Percentiles rank a stretch among this genome's conserved stretches.
These are phyloP conservation scores for Poeciliopsis prolifica DNA, from an alignment of 2,113 vertebrate species.

Conservation along the genomic window DNA sequence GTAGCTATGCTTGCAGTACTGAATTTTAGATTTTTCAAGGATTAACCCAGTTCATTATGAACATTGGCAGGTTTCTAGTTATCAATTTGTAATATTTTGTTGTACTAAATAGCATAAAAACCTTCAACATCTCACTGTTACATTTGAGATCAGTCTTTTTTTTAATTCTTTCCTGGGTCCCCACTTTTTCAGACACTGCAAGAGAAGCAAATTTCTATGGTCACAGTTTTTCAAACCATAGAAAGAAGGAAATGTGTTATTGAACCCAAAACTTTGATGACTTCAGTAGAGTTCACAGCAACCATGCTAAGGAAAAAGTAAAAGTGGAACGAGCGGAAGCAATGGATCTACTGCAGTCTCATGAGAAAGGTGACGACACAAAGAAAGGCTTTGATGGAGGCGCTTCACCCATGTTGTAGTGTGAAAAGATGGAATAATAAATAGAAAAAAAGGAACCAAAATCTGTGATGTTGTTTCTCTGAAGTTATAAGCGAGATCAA, in stretches of 20 bases:
- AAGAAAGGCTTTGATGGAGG: slow-evolving; percentile 46
- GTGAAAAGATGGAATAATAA: slow-evolving; percentile 22
- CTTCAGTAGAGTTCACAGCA: slow-evolving; percentile 35
- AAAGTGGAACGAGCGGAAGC: slow-evolving; percentile 30
- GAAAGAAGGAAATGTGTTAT: slow-evolving; percentile 40
- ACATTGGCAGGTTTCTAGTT: slow-evolving; percentile 2
- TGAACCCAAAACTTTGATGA: slow-evolving; percentile 45
- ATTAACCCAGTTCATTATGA: background rate
- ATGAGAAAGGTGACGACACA: slow-evolving; percentile 28
- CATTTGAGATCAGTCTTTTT: slow-evolving; percentile 17
- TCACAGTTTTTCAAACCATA: slow-evolving; percentile 41
- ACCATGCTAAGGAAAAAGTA: slow-evolving; percentile 9
- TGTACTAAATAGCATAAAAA: slow-evolving; percentile 9
- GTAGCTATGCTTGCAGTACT: background rate
- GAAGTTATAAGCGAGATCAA: slow-evolving; percentile 20
- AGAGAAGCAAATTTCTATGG: slow-evolving; percentile 44
- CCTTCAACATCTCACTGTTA: slow-evolving; percentile 8
- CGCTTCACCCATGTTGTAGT: slow-evolving; percentile 27
- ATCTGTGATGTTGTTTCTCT: slow-evolving; percentile 1
- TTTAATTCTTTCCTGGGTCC: slow-evolving; percentile 19
- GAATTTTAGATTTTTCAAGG: slow-evolving; percentile 3
- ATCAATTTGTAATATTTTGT: slow-evolving; percentile 22
- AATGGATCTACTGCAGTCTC: slow-evolving; percentile 37
- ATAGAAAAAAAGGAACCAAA: background rate
- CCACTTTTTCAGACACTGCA: slow-evolving; percentile 30